Conservation (phyloP, 37 sponge, comb jelly and placozoan species). For the Beroe forskalii region DNA sequence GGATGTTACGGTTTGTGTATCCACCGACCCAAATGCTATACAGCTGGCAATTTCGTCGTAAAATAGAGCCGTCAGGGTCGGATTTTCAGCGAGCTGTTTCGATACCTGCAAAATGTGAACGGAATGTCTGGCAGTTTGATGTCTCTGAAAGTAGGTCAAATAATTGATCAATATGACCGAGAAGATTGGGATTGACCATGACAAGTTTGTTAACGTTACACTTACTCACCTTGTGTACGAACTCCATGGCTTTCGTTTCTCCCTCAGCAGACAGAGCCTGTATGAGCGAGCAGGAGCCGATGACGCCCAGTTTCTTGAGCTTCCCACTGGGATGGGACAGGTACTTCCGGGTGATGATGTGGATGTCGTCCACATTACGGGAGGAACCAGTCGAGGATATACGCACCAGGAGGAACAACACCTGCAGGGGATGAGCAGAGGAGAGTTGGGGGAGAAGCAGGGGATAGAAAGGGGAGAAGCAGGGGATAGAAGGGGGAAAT, state of each 20-base stretch:
- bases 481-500: no score
- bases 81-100: background rate
- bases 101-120: background rate
- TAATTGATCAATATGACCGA: no score
- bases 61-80: background rate
- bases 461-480: no score
- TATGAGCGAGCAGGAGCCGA: conserved; percentile 13
- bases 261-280: background rate
- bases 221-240: background rate
- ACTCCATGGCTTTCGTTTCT: background rate
- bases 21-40: background rate
- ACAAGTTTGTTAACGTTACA: no score
- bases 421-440: background rate
- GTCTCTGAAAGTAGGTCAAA: no score
- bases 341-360: conserved; percentile 61
- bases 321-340: conserved; percentile 2
- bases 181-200: no score
- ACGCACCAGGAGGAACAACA: conserved; percentile 45
- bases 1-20: background rate
- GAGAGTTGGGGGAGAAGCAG: no score
- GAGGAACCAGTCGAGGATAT: conserved; percentile 1
- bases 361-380: conserved; percentile 3
- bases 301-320: conserved; percentile 21
- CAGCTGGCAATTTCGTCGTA: conserved; percentile 17
- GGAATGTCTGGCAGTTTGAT: no score